Evolutionary conservation across 2,113 vertebrate genomes (phyloP), one percentile per base, ranked within the genome.

Genomic region (Neodon shergylaensis): DNA sequence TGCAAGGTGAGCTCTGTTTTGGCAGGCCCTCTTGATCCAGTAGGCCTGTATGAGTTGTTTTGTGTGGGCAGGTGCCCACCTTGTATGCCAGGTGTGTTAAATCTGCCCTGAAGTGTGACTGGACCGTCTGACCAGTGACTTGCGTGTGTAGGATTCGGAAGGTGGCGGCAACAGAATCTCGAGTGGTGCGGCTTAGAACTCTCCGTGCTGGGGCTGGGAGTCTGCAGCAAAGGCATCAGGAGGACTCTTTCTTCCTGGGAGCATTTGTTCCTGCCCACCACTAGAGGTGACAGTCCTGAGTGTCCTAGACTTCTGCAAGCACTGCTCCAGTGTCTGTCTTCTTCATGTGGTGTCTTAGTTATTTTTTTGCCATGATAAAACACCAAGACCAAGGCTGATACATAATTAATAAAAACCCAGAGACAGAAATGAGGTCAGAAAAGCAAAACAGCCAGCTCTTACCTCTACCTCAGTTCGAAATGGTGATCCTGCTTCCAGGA

Each of bases 1-100:
- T 99, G 99, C 68, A 98, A 98, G 98, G 99, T 99, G 91, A 98
- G 98, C 47, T 49, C n/a, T 79, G 49, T 26, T 44, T 17, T 1
- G 0, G 2, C 3, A 0, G 2, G 58, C 33, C 24, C 12, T 13
- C 3, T 33, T 47, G 39, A 47, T 14, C 31, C 1, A 22, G 8
- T 0, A n/a, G 7, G 0, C 0, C 12, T 4, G 36, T 0, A 1
- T 5, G 3, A 3, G 49, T 4, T 19, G 49, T 24, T 17, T 19
- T 11, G 12, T 0, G 0, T 42, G 86, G 14, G 3, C 0, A 5
- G 3, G 11, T 24, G 33, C 14, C 42, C 7, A 0, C 58, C 19
- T 9, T 3, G 3, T 13, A 16, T 17, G 1, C 2, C 14, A 0
- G 16, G 47, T 16, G 5, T 6, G 36, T 1, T 7, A 0, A 0